These are phyloP conservation scores for Eudorcas thomsonii DNA, from an alignment of 2,113 vertebrate genomes.

Conservation along the genomic window DNA sequence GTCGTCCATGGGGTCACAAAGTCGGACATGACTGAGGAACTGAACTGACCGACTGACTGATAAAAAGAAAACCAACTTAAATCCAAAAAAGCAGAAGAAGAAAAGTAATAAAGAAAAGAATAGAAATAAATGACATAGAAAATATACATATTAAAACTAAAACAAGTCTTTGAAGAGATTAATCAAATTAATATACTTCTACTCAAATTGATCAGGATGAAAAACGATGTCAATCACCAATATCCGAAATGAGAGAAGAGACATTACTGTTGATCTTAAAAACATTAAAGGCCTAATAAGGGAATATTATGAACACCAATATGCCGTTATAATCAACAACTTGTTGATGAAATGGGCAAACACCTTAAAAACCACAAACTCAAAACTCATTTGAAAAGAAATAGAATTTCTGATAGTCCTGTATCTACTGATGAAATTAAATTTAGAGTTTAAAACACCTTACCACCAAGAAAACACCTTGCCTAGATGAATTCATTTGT, in stretches of 20 bases:
- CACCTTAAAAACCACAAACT: background rate
- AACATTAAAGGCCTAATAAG: background rate
- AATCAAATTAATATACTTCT: background rate
- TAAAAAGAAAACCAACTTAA: background rate
- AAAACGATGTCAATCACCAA: background rate
- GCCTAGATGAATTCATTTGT: background rate
- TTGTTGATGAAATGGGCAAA: background rate
- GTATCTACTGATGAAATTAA: background rate
- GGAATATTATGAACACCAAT: background rate
- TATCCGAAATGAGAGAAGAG: background rate
- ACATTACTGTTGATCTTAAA: background rate
- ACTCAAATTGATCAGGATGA: background rate
- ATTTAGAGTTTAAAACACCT: background rate
- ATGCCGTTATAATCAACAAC: background rate
- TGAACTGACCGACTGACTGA: background rate
- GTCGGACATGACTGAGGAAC: rapidly evolving
- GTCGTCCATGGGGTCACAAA: background rate
- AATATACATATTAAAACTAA: background rate
- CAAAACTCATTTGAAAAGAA: background rate
- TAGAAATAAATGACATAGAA: background rate
- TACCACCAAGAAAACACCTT: background rate
- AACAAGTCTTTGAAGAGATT: background rate
- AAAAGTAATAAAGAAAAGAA: background rate
- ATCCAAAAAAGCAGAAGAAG: background rate
- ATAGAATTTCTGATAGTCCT: background rate